Conservation (phyloP, 2,888 invertebrate genomes). For the Diaphora mendica region DNA sequence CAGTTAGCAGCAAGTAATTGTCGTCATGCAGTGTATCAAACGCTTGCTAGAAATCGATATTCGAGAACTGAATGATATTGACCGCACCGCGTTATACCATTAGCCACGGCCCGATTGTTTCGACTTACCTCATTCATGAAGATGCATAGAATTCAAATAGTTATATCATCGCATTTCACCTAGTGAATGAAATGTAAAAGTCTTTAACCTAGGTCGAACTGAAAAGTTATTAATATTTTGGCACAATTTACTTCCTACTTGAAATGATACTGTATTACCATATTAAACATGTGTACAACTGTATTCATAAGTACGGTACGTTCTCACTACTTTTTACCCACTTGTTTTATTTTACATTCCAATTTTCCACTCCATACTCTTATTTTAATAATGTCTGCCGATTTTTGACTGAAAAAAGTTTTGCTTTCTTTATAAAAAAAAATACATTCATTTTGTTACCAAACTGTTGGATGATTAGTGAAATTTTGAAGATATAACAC, state of each 20-base stretch:
- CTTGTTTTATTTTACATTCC: neutral
- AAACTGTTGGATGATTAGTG: slow-evolving; percentile 27
- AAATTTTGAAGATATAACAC: slow-evolving; percentile 36
- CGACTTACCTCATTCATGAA: slow-evolving; percentile 54
- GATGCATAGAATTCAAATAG: slow-evolving; percentile 43
- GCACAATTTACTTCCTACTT: neutral
- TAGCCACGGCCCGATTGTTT: slow-evolving; percentile 63
- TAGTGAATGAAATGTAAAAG: slow-evolving; percentile 15
- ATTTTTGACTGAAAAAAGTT: slow-evolving; percentile 47
- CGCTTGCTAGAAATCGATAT: slow-evolving; percentile 51
- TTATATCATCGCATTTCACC: slow-evolving; percentile 25
- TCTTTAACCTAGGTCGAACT: neutral
- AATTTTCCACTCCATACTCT: neutral
- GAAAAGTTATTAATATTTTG: neutral
- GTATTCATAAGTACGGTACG: neutral
- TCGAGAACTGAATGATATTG: slow-evolving; percentile 45
- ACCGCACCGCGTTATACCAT: slow-evolving; percentile 46
- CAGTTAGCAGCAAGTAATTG: slow-evolving; percentile 30
- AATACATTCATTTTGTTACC: slow-evolving; percentile 39
- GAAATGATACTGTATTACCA: neutral
- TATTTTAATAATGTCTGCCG: slow-evolving; percentile 3
- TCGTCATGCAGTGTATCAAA: slow-evolving; percentile 36
- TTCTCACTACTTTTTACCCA: neutral
- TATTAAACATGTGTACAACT: neutral
- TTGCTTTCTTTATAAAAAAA: slow-evolving; percentile 55